Percentiles rank a stretch among this genome's conserved stretches.
Evolutionary conservation across 2,888 invertebrate species (phyloP).

Genomic region (Dynastes hyllus): DNA sequence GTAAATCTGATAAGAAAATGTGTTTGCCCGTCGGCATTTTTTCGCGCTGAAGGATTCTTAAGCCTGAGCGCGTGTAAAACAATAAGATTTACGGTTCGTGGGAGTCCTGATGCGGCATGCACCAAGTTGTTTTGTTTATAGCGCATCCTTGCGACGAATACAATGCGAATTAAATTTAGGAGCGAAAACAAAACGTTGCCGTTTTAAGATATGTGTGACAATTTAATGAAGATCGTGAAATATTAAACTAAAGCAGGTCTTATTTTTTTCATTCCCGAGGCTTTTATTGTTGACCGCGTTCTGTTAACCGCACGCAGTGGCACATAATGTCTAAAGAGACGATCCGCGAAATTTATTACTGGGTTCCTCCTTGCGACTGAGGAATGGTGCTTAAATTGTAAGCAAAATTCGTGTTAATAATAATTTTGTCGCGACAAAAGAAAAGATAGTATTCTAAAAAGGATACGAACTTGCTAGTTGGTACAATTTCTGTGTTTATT

Average conservation of each 20-base stretch:
- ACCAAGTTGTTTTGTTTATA: conserved; percentile 7
- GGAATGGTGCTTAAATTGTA: too few species aligned
- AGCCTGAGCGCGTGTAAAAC: conserved; percentile 16
- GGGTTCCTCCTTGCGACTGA: too few species aligned
- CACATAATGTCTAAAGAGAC: not conserved
- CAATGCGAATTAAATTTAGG: conserved; percentile 42
- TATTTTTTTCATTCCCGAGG: not conserved
- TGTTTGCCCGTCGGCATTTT: not conserved
- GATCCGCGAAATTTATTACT: not conserved
- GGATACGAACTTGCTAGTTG: too few species aligned
- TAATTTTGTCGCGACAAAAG: too few species aligned
- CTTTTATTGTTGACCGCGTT: not conserved
- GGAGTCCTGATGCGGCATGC: conserved; percentile 16
- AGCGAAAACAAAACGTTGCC: conserved; percentile 19
- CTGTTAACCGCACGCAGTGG: not conserved
- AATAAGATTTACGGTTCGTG: conserved; percentile 38
- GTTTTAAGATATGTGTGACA: conserved; percentile 32
- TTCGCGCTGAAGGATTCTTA: not conserved
- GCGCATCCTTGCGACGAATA: conserved; percentile 24
- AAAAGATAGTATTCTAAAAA: too few species aligned
- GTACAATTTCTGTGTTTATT: too few species aligned
- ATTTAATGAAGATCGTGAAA: conserved; percentile 18
- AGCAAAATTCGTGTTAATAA: too few species aligned
- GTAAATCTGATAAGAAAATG: conserved; percentile 33
- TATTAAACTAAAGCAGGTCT: not conserved